Evolutionary conservation across 1,140 invertebrate species (phyloP).

Genomic region (Drosophila melanica): DNA sequence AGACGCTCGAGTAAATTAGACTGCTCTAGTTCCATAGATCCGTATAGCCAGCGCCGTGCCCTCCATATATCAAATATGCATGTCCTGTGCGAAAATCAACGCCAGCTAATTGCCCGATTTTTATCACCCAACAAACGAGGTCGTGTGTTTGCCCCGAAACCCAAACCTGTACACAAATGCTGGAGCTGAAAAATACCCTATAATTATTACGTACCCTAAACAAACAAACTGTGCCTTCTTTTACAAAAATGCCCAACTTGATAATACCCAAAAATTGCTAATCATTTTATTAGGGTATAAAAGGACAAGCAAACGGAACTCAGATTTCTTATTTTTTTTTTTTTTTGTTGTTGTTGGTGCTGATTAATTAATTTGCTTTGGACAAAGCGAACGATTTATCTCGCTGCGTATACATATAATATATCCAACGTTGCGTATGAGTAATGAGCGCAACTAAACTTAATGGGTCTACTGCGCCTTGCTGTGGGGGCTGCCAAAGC

Average conservation of each 20-base stretch:
- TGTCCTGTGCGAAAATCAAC: slow-evolving; percentile 78
- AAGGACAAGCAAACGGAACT: slow-evolving; percentile 1
- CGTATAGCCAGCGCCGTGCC: background rate
- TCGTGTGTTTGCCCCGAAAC: slow-evolving; percentile 43
- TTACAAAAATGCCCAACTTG: background rate
- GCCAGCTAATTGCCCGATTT: slow-evolving; percentile 78
- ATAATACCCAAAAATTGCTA: background rate
- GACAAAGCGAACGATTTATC: slow-evolving; percentile 61
- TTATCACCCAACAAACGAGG: slow-evolving; percentile 71
- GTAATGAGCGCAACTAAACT: slow-evolving; percentile 70
- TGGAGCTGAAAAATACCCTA: background rate
- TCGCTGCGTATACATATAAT: slow-evolving; percentile 41
- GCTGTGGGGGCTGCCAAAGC: background rate
- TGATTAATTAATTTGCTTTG: slow-evolving; percentile 72
- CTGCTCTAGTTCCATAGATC: slow-evolving; percentile 51
- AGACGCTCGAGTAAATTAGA: slow-evolving; percentile 63
- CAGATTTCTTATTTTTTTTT: slow-evolving; percentile 19
- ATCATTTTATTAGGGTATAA: background rate
- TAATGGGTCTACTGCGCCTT: slow-evolving; percentile 2
- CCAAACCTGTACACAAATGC: background rate
- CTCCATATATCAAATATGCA: slow-evolving; percentile 40
- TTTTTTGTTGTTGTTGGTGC: slow-evolving; percentile 35
- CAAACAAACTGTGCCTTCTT: too few species aligned
- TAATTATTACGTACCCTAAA: background rate
- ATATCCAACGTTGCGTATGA: slow-evolving; percentile 63